Conservation (phyloP, 2,797 vertebrate genomes). For the Sebastes oblongus region DNA sequence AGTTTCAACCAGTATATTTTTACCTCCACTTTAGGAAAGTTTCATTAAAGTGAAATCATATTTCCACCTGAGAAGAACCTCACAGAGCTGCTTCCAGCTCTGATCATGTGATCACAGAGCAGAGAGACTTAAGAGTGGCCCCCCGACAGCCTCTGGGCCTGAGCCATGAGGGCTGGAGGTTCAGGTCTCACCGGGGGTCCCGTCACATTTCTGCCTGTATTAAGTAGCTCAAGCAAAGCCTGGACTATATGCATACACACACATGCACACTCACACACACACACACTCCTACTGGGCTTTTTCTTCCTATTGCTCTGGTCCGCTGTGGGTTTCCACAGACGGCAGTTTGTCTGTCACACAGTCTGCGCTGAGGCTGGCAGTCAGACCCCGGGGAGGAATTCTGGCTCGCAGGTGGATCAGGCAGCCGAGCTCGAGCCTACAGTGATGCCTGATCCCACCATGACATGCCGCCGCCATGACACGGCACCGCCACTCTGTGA, state of each 20-base stretch:
- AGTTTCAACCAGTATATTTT: not conserved
- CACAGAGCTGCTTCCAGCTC: slow-evolving; percentile 25
- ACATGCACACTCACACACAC: slow-evolving; percentile 10
- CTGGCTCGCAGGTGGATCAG: slow-evolving; percentile 42
- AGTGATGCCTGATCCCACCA: slow-evolving; percentile 44
- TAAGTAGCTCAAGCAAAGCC: slow-evolving; percentile 55
- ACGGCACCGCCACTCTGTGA: slow-evolving; percentile 37
- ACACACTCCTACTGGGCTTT: slow-evolving; percentile 17
- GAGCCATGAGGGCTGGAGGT: slow-evolving; percentile 45
- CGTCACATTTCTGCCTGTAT: slow-evolving; percentile 54
- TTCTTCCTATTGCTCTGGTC: slow-evolving; percentile 23
- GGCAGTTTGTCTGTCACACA: slow-evolving; percentile 65
- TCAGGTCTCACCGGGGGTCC: slow-evolving; percentile 67
- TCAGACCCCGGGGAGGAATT: slow-evolving; percentile 49
- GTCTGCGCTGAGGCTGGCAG: slow-evolving; percentile 53
- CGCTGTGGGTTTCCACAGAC: slow-evolving; percentile 40
- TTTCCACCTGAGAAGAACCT: slow-evolving; percentile 39
- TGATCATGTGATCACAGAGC: slow-evolving; percentile 51
- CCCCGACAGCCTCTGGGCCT: slow-evolving; percentile 51
- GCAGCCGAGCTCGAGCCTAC: slow-evolving; percentile 39
- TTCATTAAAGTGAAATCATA: not conserved
- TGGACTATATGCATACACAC: slow-evolving; percentile 40
- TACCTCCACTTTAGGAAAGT: not conserved
- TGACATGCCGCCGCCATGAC: slow-evolving; percentile 22
- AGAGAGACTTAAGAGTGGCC: slow-evolving; percentile 46